Percentiles rank a stretch among this genome's conserved stretches.
phyloP scores from a whole-genome alignment of 2,113 vertebrate genomes.

The Oriolus oriolus region DNA sequence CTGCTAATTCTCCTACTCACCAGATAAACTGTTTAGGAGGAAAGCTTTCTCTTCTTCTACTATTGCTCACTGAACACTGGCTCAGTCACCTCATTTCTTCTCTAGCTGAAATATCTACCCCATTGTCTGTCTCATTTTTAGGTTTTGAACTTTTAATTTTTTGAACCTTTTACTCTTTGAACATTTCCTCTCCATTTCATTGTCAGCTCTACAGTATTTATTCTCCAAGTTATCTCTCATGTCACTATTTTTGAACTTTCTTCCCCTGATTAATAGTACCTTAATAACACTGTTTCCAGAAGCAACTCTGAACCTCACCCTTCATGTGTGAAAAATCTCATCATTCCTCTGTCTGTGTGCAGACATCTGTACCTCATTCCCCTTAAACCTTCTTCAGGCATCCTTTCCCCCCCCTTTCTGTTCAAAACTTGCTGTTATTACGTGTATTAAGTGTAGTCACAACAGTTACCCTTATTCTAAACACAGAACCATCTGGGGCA shows the following conservation, averaged over 20 bases:
- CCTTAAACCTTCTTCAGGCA: background rate
- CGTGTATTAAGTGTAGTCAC: background rate
- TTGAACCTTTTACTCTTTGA: background rate
- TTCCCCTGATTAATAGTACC: background rate
- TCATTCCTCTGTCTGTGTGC: background rate
- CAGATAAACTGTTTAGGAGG: background rate
- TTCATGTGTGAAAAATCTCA: background rate
- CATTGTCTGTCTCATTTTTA: background rate
- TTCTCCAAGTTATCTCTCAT: background rate
- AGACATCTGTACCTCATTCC: background rate
- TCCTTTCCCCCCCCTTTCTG: fast-evolving
- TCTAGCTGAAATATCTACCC: background rate
- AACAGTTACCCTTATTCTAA: background rate
- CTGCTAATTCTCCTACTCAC: background rate
- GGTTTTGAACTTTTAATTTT: background rate
- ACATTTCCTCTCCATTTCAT: background rate
- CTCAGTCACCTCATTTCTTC: background rate
- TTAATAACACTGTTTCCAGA: background rate
- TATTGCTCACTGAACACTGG: background rate
- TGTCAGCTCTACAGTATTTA: background rate
- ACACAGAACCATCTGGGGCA: fast-evolving
- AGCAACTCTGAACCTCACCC: background rate
- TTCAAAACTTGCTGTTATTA: background rate
- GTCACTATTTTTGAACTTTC: background rate
- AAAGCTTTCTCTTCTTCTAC: background rate